Evolutionary conservation across 2,888 invertebrate genomes (phyloP), one percentile per base, ranked within the genome.

Genomic region (Crematogaster levior): DNA sequence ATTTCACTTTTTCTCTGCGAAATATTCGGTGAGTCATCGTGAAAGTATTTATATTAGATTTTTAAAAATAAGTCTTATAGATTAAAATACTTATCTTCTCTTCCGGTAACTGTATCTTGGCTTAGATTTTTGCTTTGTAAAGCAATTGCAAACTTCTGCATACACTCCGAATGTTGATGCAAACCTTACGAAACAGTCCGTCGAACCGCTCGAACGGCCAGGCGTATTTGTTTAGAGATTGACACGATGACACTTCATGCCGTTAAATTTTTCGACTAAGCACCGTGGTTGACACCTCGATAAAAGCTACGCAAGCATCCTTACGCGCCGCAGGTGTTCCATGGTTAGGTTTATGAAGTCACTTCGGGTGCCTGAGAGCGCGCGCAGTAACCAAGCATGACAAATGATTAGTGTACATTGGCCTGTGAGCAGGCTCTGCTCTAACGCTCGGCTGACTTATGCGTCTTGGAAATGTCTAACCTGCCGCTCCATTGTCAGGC

Each of bases 251-350:
- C 48, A 56, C 40, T 70, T 24, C 5, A 34, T 79, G 34, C 37
- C 40, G 66, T 83, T 84, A 72, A 81, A 87, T 87, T 86, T 88
- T 89, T 89, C 86, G 84, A 84, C 68, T 83, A 85, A 84, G 73
- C 87, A 85, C 85, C 83, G 63, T 77, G 56, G 89, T 89, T 89
- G 89, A 87, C 89, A 89, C 85, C 81, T 73, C 81, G 86, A 83
- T 77, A n/a, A 79, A 66, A 82, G 81, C 83, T 86, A 85, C 84
- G 82, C 87, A 85, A 87, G 84, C 79, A 84, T 88, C 87, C 84
- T 86, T 79, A 61, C 51, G 83, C 89, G 75, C 89, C 79, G 86
- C 89, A 89, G 89, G 89, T 89, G 89, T 89, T 87, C 89, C 43
- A 34, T 83, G 68, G 77, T 46, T 74, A 81, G 80, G 86, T 89